These are phyloP conservation scores for Psilanteris sp. DNA, from an alignment of 1,140 invertebrate species.

Conservation along the genomic window DNA sequence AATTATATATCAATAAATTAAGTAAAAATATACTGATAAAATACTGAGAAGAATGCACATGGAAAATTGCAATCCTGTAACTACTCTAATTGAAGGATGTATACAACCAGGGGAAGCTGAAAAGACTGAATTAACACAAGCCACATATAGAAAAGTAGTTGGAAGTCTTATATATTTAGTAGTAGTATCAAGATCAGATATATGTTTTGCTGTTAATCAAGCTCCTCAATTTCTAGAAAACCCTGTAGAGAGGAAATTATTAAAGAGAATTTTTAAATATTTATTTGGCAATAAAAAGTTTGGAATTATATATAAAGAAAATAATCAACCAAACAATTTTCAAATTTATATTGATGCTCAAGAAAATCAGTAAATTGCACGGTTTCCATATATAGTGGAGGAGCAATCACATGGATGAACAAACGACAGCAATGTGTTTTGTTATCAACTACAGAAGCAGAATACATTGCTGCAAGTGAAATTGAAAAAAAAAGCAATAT, in stretches of 20 bases:
- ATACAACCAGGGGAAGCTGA: slow-evolving; percentile 4
- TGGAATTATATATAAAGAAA: too few species aligned
- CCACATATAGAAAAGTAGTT: slow-evolving; percentile 68
- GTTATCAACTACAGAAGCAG: slow-evolving; percentile 79
- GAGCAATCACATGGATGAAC: slow-evolving; percentile 68
- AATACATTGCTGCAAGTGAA: slow-evolving; percentile 76
- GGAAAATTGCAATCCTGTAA: slow-evolving; percentile 6
- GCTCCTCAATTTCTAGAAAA: slow-evolving; percentile 56
- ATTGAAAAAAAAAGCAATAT: slow-evolving; percentile 73
- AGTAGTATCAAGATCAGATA: slow-evolving; percentile 72
- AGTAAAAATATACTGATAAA: not conserved
- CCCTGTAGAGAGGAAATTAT: slow-evolving; percentile 49
- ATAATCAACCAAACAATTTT: not conserved
- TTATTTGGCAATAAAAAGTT: too few species aligned
- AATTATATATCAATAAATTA: slow-evolving; percentile 32
- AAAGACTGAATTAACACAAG: not conserved
- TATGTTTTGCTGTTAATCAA: slow-evolving; percentile 69
- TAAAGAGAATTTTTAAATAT: slow-evolving; percentile 15
- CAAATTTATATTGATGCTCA: slow-evolving; percentile 18
- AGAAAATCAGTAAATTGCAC: slow-evolving; percentile 64
- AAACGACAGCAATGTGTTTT: slow-evolving; percentile 73
- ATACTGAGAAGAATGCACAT: slow-evolving; percentile 13
- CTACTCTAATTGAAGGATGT: slow-evolving; percentile 10
- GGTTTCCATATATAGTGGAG: slow-evolving; percentile 62
- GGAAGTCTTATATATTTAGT: slow-evolving; percentile 72